Percentiles rank a stretch among this genome's conserved stretches.
phyloP scores from a whole-genome alignment of 2,888 invertebrate genomes.

The Polydrusus pterygomalis region DNA sequence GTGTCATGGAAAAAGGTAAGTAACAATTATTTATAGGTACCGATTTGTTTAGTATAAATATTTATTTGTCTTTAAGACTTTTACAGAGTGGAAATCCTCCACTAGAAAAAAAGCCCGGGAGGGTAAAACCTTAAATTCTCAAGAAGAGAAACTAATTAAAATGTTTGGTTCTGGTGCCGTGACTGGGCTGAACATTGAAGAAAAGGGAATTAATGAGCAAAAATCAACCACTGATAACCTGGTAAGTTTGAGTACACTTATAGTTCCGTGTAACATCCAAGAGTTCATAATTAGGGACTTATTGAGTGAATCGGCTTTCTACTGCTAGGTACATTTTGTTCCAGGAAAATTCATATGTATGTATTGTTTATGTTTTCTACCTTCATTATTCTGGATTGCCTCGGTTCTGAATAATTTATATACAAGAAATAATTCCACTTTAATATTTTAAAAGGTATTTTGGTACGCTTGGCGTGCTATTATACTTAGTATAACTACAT shows the following conservation, averaged over 20 bases:
- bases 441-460: not conserved
- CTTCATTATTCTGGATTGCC: not conserved
- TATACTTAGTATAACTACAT: not conserved
- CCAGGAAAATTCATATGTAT: not conserved
- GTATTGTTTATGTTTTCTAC: not conserved
- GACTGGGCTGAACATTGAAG: not conserved
- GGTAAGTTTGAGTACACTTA: constrained; percentile 1
- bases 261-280: not conserved
- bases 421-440: not conserved
- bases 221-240: not conserved
- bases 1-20: constrained; percentile 5
- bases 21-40: not conserved
- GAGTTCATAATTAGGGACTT: not conserved
- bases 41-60: not conserved
- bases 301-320: not conserved
- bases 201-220: not conserved
- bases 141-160: not conserved
- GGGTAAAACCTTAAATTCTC: too few species aligned
- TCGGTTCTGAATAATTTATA: not conserved
- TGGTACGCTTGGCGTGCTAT: not conserved
- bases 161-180: not conserved
- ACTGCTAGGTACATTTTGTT: not conserved
- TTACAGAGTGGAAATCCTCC: constrained; percentile 3
- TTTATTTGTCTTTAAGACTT: constrained; percentile 3
- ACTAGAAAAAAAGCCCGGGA: not conserved